Conservation (phyloP, 2,113 vertebrate species). For the Bos javanicus region DNA sequence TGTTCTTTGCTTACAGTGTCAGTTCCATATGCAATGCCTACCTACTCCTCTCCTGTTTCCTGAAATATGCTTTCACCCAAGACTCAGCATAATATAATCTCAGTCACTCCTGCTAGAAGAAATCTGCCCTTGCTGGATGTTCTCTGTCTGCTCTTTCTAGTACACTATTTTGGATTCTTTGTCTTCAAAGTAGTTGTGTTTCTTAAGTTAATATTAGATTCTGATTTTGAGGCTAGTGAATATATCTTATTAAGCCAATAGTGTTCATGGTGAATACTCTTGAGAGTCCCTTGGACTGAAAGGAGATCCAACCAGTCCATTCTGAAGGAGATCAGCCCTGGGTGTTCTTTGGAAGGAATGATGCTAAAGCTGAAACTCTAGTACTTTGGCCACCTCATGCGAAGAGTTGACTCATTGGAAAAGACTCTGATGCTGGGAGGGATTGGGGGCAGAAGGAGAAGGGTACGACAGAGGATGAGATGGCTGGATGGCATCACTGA, state of each 20-base stretch:
- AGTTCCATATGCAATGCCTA: not conserved
- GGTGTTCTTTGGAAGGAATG: no score
- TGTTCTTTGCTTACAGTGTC: not conserved
- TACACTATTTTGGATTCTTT: not conserved
- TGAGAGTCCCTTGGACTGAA: no score
- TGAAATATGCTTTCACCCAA: not conserved
- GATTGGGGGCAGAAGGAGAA: no score
- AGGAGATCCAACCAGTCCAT: no score
- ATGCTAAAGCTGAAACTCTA: no score
- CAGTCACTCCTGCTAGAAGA: not conserved
- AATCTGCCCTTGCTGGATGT: not conserved
- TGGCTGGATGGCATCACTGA: no score
- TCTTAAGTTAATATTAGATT: not conserved
- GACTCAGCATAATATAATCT: not conserved
- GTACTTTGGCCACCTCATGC: no score
- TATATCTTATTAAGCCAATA: not conserved
- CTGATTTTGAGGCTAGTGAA: not conserved
- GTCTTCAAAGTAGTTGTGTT: not conserved
- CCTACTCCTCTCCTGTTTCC: not conserved
- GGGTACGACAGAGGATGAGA: no score
- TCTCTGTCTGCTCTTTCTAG: not conserved
- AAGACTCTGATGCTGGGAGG: no score
- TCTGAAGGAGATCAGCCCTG: no score
- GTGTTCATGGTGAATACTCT: not conserved
- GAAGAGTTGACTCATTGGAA: no score